Evolutionary conservation across 2,888 invertebrate genomes (phyloP).

Genomic region (Tetragonisca angustula): DNA sequence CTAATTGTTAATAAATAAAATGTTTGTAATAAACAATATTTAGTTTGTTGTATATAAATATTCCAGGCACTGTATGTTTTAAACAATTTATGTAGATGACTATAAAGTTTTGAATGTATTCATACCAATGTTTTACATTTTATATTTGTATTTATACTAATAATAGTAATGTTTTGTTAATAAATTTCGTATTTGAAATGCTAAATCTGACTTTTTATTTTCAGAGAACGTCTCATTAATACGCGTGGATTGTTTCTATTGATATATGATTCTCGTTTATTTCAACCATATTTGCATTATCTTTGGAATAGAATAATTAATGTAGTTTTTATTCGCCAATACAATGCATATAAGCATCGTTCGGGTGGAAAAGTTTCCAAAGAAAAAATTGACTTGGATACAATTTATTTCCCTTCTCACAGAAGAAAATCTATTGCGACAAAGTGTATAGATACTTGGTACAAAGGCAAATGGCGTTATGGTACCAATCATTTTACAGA

Average conservation of each 20-base stretch:
- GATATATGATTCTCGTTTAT: conserved; percentile 89
- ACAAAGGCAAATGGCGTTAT: conserved; percentile 86
- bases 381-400: conserved; percentile 89
- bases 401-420: conserved; percentile 90
- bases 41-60: background rate
- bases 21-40: too few relatives aligned
- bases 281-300: conserved; percentile 88
- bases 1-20: too few relatives aligned
- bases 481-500: conserved; percentile 81
- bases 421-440: conserved; percentile 86
- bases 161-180: background rate
- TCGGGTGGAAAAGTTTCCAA: conserved; percentile 64
- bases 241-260: conserved; percentile 90
- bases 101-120: background rate
- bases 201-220: conserved; percentile 15
- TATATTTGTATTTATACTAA: background rate
- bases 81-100: background rate
- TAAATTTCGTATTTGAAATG: background rate
- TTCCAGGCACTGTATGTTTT: background rate
- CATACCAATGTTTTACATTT: background rate
- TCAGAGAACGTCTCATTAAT: conserved; percentile 89
- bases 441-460: conserved; percentile 89
- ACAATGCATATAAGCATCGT: conserved; percentile 76
- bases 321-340: conserved; percentile 89
- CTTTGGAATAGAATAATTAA: conserved; percentile 92